phyloP scores from a whole-genome alignment of 2,888 invertebrate genomes.

The Acanthosepion esculentum region DNA sequence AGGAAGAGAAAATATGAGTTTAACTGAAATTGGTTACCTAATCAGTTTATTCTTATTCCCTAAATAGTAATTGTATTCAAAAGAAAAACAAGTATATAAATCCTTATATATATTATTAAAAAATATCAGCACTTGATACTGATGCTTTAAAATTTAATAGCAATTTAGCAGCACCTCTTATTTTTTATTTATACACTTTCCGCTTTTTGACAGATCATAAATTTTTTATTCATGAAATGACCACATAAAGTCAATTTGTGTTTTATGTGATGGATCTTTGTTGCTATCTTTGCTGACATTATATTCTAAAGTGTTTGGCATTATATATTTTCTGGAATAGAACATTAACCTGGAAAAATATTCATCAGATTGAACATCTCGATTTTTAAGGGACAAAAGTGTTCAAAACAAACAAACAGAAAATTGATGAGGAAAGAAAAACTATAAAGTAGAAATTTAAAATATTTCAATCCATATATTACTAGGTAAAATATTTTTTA shows the following conservation, averaged over 20 bases:
- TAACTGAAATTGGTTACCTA: not conserved
- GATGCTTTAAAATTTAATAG: not conserved
- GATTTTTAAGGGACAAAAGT: not conserved
- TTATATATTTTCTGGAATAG: not conserved
- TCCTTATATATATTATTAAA: not conserved
- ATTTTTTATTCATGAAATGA: not conserved
- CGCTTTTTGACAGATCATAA: not conserved
- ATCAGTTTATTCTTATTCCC: not conserved
- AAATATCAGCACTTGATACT: not conserved
- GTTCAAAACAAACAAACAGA: too few relatives aligned
- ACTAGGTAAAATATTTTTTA: too few relatives aligned
- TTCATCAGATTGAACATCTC: not conserved
- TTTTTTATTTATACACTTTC: not conserved
- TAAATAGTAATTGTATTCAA: not conserved
- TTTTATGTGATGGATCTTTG: not conserved
- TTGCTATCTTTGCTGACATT: not conserved
- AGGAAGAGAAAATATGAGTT: not conserved
- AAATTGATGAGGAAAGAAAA: too few relatives aligned
- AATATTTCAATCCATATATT: too few relatives aligned
- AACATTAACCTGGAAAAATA: not conserved
- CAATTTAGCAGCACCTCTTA: not conserved
- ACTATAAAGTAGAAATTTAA: too few relatives aligned
- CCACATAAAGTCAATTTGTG: not conserved
- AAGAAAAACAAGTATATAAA: not conserved
- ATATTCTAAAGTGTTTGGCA: not conserved